Evolutionary conservation across 2,888 invertebrate species (phyloP).

Genomic region (Aphodius granarius): DNA sequence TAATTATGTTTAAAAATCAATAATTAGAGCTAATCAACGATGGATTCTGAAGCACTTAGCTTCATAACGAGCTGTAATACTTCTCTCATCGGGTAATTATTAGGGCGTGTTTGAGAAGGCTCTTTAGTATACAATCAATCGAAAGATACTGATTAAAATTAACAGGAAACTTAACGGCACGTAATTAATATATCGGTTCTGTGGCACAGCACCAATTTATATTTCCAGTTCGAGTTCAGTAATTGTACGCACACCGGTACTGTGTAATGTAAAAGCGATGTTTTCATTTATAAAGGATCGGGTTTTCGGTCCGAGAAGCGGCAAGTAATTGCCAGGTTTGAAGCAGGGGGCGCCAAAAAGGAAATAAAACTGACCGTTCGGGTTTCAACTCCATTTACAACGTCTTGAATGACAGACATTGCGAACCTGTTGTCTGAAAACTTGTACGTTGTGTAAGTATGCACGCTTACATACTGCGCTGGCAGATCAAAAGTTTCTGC

Average conservation of each 20-base stretch:
- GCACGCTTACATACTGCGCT: neutral
- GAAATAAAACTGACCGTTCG: neutral
- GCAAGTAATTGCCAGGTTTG: neutral
- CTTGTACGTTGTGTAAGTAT: neutral
- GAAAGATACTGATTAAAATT: neutral
- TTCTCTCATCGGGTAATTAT: neutral
- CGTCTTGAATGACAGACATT: neutral
- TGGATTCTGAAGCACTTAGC: neutral
- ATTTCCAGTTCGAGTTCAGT: conserved; percentile 5
- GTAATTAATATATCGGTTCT: conserved; percentile 6
- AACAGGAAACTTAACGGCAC: neutral
- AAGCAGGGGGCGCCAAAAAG: neutral
- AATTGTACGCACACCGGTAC: conserved; percentile 3
- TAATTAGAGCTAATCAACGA: neutral
- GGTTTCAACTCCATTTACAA: neutral
- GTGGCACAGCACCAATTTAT: neutral
- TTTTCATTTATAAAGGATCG: conserved; percentile 6
- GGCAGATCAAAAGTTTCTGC: neutral
- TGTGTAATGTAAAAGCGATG: conserved; percentile 9
- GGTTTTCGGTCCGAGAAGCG: neutral
- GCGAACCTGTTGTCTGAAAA: neutral
- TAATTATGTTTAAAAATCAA: neutral
- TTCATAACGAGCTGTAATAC: neutral
- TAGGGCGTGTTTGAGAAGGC: neutral
- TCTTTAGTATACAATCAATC: neutral